These are phyloP conservation scores for Oscheius sp. DNA, from an alignment of 2,888 invertebrate genomes.

Conservation along the genomic window DNA sequence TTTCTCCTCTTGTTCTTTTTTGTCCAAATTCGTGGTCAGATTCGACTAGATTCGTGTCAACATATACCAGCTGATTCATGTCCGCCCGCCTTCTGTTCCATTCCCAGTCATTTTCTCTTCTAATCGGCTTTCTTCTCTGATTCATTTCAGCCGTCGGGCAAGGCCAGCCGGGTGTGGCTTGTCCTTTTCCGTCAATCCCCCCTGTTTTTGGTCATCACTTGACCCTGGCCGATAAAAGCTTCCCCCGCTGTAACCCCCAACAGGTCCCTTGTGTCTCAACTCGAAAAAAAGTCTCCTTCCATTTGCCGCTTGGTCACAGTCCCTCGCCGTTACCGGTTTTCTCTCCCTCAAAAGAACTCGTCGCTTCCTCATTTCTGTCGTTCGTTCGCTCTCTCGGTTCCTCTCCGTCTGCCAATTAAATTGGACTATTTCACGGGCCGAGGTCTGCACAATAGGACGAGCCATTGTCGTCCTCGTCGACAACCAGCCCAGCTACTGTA, in stretches of 20 bases:
- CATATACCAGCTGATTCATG: slow-evolving; percentile 6
- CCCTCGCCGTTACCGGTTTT: slow-evolving; percentile 16
- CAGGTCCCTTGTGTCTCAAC: not conserved
- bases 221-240: not conserved
- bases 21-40: not conserved
- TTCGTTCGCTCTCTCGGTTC: not conserved
- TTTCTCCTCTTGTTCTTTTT: slow-evolving; percentile 1
- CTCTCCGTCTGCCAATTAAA: slow-evolving; percentile 1
- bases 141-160: slow-evolving; percentile 11
- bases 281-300: not conserved
- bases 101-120: not conserved
- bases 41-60: slow-evolving; percentile 25
- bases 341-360: not conserved
- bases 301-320: slow-evolving; percentile 12
- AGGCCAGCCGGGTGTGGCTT: not conserved
- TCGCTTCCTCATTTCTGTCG: not conserved
- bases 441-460: not conserved
- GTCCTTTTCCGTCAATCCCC: not conserved
- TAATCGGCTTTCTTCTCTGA: slow-evolving; percentile 4
- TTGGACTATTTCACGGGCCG: not conserved
- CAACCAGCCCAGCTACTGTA: not conserved
- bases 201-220: not conserved
- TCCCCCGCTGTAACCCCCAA: not conserved
- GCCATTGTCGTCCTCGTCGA: not conserved
- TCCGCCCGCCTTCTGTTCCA: not conserved